Conservation (phyloP, 2,113 vertebrate genomes). For the Calidris pygmaea region DNA sequence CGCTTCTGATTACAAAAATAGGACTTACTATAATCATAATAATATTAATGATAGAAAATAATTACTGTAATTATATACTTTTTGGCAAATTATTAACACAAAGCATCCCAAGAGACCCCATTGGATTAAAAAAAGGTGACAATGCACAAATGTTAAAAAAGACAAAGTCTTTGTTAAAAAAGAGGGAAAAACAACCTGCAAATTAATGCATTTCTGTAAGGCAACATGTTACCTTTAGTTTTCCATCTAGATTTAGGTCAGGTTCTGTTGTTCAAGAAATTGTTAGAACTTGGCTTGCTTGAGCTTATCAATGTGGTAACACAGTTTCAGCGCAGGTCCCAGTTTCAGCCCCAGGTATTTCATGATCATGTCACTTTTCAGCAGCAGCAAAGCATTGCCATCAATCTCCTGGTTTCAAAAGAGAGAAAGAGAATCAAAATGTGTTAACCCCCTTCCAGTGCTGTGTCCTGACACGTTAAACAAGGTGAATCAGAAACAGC, state of each 20-base stretch:
- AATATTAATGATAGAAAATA: constrained; percentile 63
- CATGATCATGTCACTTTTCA: constrained; percentile 98
- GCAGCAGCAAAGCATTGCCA: constrained; percentile 89
- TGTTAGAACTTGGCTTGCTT: constrained; percentile 89
- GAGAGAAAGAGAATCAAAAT: constrained; percentile 12
- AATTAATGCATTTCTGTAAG: constrained; percentile 60
- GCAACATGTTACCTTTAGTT: constrained; percentile 62
- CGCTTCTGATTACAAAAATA: constrained; percentile 61
- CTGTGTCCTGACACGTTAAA: neutral
- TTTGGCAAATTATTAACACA: constrained; percentile 67
- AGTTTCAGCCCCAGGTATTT: constrained; percentile 97
- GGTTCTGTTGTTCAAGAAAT: neutral
- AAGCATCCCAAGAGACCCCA: neutral
- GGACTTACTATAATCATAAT: constrained; percentile 42
- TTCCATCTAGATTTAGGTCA: constrained; percentile 5
- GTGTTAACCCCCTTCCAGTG: neutral
- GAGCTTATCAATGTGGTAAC: constrained; percentile 95
- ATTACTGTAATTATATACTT: constrained; percentile 50
- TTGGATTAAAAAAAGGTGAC: constrained; percentile 55
- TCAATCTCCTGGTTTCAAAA: constrained; percentile 88
- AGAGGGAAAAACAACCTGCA: constrained; percentile 25
- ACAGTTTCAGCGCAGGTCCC: constrained; percentile 93
- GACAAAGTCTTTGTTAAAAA: constrained; percentile 54
- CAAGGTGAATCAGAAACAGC: neutral
- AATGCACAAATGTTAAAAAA: constrained; percentile 55